phyloP scores from a whole-genome alignment of 2,113 vertebrate species.

The Petaurus breviceps region DNA sequence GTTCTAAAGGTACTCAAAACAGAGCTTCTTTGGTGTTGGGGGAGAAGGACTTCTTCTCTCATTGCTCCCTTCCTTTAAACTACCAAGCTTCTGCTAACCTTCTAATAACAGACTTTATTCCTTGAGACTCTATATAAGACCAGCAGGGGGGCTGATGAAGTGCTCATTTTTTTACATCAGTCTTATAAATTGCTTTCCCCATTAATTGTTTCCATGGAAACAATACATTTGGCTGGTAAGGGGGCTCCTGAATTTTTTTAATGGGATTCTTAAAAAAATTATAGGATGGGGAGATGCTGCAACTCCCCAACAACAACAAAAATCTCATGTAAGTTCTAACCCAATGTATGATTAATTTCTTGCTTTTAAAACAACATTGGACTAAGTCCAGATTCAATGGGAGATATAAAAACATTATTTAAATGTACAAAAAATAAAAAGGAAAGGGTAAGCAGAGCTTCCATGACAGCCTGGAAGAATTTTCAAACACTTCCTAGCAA shows the following conservation, averaged over 20 bases:
- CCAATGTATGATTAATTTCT: slow-evolving; percentile 68
- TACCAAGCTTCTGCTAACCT: slow-evolving; percentile 55
- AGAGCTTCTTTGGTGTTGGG: not conserved
- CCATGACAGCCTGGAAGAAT: slow-evolving; percentile 71
- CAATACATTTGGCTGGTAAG: slow-evolving; percentile 84
- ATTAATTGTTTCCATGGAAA: slow-evolving; percentile 91
- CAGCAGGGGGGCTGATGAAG: slow-evolving; percentile 84
- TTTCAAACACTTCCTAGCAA: slow-evolving; percentile 73
- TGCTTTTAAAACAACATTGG: slow-evolving; percentile 70
- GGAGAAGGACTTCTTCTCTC: slow-evolving; percentile 49
- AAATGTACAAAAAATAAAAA: slow-evolving; percentile 73
- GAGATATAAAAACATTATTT: slow-evolving; percentile 72
- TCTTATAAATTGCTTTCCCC: slow-evolving; percentile 89
- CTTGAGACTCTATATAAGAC: slow-evolving; percentile 75
- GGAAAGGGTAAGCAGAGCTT: slow-evolving; percentile 78
- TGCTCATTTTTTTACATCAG: slow-evolving; percentile 85
- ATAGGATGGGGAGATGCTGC: slow-evolving; percentile 58
- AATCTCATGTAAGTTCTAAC: slow-evolving; percentile 65
- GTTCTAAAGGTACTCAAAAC: slow-evolving; percentile 66
- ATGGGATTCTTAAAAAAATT: slow-evolving; percentile 84
- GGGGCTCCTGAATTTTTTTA: slow-evolving; percentile 84
- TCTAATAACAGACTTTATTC: slow-evolving; percentile 66
- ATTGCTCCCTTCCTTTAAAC: slow-evolving; percentile 64
- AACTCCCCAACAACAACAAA: slow-evolving; percentile 33
- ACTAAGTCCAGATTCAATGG: slow-evolving; percentile 62